These are phyloP conservation scores for Drosophila repletoides DNA, from an alignment of 1,140 invertebrate species.

Conservation along the genomic window DNA sequence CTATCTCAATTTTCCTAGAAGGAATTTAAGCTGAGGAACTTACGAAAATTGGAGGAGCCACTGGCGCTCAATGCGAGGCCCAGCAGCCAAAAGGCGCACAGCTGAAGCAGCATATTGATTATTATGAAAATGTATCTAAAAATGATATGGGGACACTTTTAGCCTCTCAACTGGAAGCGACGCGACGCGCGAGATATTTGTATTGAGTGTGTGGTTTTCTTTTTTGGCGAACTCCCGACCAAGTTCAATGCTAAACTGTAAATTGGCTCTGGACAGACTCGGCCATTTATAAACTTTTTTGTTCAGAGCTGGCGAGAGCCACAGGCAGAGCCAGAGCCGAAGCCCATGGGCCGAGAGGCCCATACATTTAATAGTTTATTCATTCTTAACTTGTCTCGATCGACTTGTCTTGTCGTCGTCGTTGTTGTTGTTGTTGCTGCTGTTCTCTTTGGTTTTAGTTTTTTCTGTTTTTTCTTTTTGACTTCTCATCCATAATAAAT, in stretches of 20 bases:
- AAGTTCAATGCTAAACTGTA: constrained; percentile 82
- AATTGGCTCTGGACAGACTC: constrained; percentile 77
- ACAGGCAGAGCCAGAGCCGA: constrained; percentile 17
- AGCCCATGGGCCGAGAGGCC: constrained; percentile 14
- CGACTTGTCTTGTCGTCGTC: neutral
- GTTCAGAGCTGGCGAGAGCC: constrained; percentile 11
- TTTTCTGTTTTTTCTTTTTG: constrained; percentile 30
- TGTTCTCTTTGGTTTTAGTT: constrained; percentile 26
- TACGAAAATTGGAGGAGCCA: constrained; percentile 63
- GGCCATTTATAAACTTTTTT: constrained; percentile 79
- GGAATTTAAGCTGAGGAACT: constrained; percentile 37
- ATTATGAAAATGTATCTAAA: neutral
- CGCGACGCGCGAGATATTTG: constrained; percentile 16
- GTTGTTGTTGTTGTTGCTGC: constrained; percentile 34
- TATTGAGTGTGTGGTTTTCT: too few species aligned
- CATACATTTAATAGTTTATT: constrained; percentile 76
- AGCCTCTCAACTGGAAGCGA: constrained; percentile 5
- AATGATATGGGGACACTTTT: neutral
- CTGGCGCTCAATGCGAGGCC: constrained; percentile 27
- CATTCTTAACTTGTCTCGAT: constrained; percentile 73
- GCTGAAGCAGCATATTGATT: constrained; percentile 43
- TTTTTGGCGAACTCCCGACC: constrained; percentile 74
- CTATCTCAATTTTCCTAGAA: too few species aligned
- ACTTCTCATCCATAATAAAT: constrained; percentile 38
- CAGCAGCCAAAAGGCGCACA: constrained; percentile 37